Evolutionary conservation across 1,140 invertebrate genomes (phyloP).

Genomic region (Papilio aristodemus): DNA sequence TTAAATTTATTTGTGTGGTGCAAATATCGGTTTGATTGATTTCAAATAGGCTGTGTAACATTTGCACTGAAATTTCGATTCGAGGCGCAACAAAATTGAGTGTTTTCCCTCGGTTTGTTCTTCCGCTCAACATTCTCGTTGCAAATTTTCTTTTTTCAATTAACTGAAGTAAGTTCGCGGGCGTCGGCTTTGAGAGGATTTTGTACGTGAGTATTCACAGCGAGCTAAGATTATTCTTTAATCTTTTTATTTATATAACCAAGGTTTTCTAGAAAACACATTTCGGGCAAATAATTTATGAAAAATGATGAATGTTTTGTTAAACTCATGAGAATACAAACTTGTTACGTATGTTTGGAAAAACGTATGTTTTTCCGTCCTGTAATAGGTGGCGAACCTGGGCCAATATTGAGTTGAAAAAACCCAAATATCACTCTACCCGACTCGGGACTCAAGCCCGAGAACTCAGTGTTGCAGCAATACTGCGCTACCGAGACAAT

Average conservation of each 20-base stretch:
- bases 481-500: too few relatives aligned
- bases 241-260: slow-evolving; percentile 29
- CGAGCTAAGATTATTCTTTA: slow-evolving; percentile 26
- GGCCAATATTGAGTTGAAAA: too few relatives aligned
- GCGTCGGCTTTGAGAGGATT: slow-evolving; percentile 27
- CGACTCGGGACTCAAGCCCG: too few relatives aligned
- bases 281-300: not conserved
- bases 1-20: not conserved
- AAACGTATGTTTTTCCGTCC: too few relatives aligned
- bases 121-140: slow-evolving; percentile 17
- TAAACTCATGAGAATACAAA: not conserved
- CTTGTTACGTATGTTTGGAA: too few relatives aligned
- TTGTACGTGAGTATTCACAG: slow-evolving; percentile 28
- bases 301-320: not conserved
- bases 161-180: slow-evolving; percentile 28
- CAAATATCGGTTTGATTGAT: slow-evolving; percentile 19
- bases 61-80: slow-evolving; percentile 25
- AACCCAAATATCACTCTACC: too few relatives aligned
- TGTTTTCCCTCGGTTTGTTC: slow-evolving; percentile 27
- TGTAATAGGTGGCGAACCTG: too few relatives aligned
- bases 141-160: slow-evolving; percentile 27
- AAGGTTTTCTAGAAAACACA: not conserved
- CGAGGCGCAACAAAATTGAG: slow-evolving; percentile 15
- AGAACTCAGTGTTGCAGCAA: too few relatives aligned
- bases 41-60: slow-evolving; percentile 23